Percentiles rank a stretch among this genome's conserved stretches.
Evolutionary conservation across 2,797 vertebrate species (phyloP).

Genomic region (Thamnophis elegans): DNA sequence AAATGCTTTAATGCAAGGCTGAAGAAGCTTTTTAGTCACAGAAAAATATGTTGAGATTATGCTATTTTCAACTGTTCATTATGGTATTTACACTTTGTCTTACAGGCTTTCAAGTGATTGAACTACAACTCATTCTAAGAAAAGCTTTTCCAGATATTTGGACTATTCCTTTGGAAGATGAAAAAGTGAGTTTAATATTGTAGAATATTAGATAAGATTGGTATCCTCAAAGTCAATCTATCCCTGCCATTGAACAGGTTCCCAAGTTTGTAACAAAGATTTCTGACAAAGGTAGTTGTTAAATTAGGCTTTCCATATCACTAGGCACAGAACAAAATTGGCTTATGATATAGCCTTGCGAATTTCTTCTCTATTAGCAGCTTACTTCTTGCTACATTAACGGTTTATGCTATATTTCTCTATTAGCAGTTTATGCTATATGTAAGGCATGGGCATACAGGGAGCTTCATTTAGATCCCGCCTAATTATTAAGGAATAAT

Average conservation of each 20-base stretch:
- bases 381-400: too few relatives aligned
- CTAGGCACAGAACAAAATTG: not conserved
- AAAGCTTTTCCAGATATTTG: conserved; percentile 70
- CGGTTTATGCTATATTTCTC: not conserved
- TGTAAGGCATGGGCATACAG: not conserved
- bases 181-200: conserved; percentile 61
- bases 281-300: not conserved
- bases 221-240: not conserved
- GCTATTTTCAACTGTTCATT: not conserved
- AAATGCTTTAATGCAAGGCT: conserved; percentile 17
- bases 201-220: not conserved
- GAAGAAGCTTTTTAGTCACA: conserved; percentile 3
- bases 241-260: not conserved
- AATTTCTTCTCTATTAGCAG: not conserved
- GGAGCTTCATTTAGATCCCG: not conserved
- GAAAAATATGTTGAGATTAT: not conserved
- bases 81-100: not conserved
- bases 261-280: not conserved
- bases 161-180: conserved; percentile 58
- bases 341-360: not conserved
- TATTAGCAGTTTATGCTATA: not conserved
- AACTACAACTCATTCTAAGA: conserved; percentile 70
- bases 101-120: conserved; percentile 62
- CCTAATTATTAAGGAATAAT: not conserved
- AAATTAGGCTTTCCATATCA: not conserved